A percentile compares a stretch with the other conserved stretches of the same genome.
Evolutionary conservation across 1,140 invertebrate genomes (phyloP).

Genomic region (Rhopalosiphum padi): DNA sequence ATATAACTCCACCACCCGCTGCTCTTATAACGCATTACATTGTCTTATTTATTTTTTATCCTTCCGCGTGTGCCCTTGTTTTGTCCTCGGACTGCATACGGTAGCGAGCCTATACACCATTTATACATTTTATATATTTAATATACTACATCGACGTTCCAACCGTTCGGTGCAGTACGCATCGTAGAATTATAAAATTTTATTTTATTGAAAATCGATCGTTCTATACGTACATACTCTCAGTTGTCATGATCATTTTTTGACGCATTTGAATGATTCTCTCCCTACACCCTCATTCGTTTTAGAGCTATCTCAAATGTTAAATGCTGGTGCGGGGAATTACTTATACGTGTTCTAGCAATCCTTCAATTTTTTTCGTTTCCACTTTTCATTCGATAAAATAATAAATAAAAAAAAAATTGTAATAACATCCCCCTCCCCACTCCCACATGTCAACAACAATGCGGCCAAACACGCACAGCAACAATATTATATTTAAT

Average conservation of each 20-base stretch:
- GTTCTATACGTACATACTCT: background rate
- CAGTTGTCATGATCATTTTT: background rate
- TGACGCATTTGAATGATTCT: background rate
- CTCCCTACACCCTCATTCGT: too few relatives aligned
- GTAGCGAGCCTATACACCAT: background rate
- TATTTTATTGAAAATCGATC: background rate
- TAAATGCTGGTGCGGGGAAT: background rate
- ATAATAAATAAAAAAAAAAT: background rate
- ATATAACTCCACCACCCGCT: background rate
- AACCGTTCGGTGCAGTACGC: background rate
- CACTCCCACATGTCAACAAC: background rate
- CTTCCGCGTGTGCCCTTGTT: slow-evolving; percentile 13
- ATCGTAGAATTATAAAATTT: background rate
- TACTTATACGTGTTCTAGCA: background rate
- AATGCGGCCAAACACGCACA: background rate
- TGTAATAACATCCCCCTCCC: background rate
- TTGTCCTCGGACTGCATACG: slow-evolving; percentile 15
- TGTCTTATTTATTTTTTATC: background rate
- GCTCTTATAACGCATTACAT: background rate
- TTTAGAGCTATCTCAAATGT: background rate
- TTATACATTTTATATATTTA: background rate
- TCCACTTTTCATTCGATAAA: background rate
- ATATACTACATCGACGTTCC: background rate
- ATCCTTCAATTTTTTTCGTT: background rate
- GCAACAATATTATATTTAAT: background rate